Base-by-base conservation (phyloP, 2,888 invertebrate species). In the Rhimphoctona megacephalus region DNA sequence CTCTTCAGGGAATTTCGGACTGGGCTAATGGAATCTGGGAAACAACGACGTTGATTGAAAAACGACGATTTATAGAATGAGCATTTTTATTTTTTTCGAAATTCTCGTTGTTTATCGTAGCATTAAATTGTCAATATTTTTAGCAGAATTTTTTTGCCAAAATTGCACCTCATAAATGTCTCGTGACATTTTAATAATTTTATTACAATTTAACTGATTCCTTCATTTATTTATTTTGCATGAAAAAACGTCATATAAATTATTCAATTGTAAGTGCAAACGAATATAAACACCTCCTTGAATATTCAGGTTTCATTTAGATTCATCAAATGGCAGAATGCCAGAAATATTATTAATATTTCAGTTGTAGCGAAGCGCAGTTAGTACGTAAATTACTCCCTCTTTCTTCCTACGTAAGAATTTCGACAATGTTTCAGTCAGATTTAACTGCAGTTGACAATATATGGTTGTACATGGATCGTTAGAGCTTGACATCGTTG, bases 1-100 rank as follows among this genome's bases (percentile, higher is more conserved):
- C 25, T 52, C 66, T 64, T 67, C 3, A 74, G 76, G 49, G 76
- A 30, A 67, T 76, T 82, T 76, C 46, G 57, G 52, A 43, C 33
- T 25, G 9, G 57, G 74, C 81, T 81, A 69, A 82, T 82, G 76
- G 82, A 82, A 54, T 69, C 82, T 67, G 76, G 57, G 19, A 74
- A 67, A 61, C 67, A 67, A 33, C 19, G 82, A 43, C 49, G 69
- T 76, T 82, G 74, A 76, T 54, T 73, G 33, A 66, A 76, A 57
- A 76, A 22, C 22, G 14, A 64, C 73, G 66, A 52, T 67, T 67
- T 39, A 67, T 19, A 5, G 54, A 70, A 67, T 14, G 52, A 43
- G 0, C 9, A 14, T 25, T 72, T 46, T 77, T 43, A 4, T 77
- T 25, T 22, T 46, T 49, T 64, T n/a, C 9, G 8, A 46, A 9